Percentiles rank a stretch among this genome's conserved stretches.
These are phyloP conservation scores for Hyposoter didymator DNA, from an alignment of 2,888 invertebrate genomes.

Conservation along the genomic window DNA sequence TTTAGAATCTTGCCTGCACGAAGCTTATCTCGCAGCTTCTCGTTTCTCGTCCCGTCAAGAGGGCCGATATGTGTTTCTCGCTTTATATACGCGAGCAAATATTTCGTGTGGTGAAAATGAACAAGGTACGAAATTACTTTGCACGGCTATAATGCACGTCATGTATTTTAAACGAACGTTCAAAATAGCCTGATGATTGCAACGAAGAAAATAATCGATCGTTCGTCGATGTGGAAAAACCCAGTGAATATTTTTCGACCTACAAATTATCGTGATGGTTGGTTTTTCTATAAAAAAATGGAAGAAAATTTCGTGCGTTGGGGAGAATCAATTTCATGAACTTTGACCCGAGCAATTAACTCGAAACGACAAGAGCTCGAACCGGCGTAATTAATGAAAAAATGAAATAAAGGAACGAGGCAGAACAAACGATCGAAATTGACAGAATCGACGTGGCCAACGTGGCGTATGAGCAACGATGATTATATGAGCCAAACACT, in stretches of 20 bases:
- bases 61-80: neutral
- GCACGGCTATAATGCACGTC: too few species aligned
- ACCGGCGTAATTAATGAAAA: conserved; percentile 2
- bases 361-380: conserved; percentile 22
- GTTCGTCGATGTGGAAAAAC: neutral
- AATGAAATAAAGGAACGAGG: conserved; percentile 55
- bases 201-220: neutral
- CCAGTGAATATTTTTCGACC: neutral
- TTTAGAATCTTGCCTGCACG: conserved; percentile 19
- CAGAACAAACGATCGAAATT: conserved; percentile 73
- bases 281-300: neutral
- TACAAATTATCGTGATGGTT: neutral
- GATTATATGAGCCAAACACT: conserved; percentile 49
- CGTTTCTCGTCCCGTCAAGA: conserved; percentile 53
- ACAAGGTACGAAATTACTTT: too few species aligned
- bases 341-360: conserved; percentile 29
- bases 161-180: too few species aligned
- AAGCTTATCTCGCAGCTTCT: conserved; percentile 31
- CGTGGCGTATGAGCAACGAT: conserved; percentile 52
- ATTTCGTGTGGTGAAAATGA: conserved; percentile 11
- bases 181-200: neutral
- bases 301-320: neutral
- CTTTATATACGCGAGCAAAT: neutral
- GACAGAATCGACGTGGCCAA: conserved; percentile 67
- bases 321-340: neutral